phyloP scores from a whole-genome alignment of 1,140 invertebrate genomes.

The Hylaeus volcanicus region DNA sequence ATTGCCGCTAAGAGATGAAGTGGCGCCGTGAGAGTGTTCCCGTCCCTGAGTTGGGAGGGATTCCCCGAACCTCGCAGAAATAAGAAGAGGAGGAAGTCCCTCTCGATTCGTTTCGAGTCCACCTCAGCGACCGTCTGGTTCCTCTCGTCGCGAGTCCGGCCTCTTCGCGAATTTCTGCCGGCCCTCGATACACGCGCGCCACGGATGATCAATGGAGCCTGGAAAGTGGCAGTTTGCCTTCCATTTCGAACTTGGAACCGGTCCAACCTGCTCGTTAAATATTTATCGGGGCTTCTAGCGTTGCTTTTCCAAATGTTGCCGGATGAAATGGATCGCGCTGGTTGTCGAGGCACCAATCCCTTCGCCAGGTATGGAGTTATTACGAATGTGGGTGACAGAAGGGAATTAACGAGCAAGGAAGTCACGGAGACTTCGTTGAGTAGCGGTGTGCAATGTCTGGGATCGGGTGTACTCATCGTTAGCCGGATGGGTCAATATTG shows the following conservation, averaged over 20 bases:
- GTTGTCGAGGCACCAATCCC: not conserved
- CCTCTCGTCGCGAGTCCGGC: slow-evolving; percentile 26
- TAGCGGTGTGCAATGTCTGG: too few relatives aligned
- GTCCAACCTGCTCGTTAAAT: slow-evolving; percentile 55
- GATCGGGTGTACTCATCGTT: too few relatives aligned
- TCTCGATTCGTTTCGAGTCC: not conserved
- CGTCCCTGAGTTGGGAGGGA: not conserved
- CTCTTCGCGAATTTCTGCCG: slow-evolving; percentile 32
- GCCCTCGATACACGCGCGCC: slow-evolving; percentile 44
- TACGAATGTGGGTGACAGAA: not conserved
- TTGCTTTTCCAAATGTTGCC: slow-evolving; percentile 18
- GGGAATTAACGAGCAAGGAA: not conserved
- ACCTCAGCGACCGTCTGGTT: slow-evolving; percentile 37
- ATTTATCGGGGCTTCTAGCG: slow-evolving; percentile 49
- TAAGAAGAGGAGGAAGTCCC: too few relatives aligned
- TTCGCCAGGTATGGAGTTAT: not conserved
- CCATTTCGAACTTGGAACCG: slow-evolving; percentile 33
- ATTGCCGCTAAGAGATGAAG: slow-evolving; percentile 41
- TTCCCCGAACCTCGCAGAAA: not conserved
- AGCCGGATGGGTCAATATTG: too few relatives aligned
- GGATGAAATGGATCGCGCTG: not conserved
- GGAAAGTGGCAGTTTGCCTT: slow-evolving; percentile 47
- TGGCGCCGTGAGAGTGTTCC: slow-evolving; percentile 27
- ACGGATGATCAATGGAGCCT: slow-evolving; percentile 53
- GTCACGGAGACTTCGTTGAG: too few relatives aligned